Base-by-base conservation (phyloP, 2,888 invertebrate species). In the Brassicogethes aeneus region DNA sequence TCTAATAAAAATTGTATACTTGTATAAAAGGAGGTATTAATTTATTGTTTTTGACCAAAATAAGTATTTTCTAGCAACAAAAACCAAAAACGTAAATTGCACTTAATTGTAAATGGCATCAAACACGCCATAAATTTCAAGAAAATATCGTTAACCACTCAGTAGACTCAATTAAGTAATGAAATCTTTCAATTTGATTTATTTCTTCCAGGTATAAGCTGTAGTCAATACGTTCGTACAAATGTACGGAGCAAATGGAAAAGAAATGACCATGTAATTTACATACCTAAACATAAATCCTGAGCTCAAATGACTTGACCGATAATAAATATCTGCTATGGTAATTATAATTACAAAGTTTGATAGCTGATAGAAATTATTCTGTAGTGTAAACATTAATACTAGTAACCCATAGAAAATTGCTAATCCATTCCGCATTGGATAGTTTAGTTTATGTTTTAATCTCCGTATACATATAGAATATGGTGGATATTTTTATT, bases 321-420 rank as follows among this genome's bases (percentile, higher is more conserved):
- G 23, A 23, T 23, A 23, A 23, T 23, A 23, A 23, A 23, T 23
- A 7, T 7, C 10, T 7, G 5, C 23, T 7, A 3, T 13, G 17
- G 14, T 37, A 37, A 40, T 43, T 35, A 41, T 43, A 41, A 44
- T 44, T 41, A 36, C 36, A 35, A 34, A 42, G 35, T 34, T 16
- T 42, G 37, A 37, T 40, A 38, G 42, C 38, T 37, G 39, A 45
- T 42, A 39, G 37, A 36, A 17, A 34, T 37, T 31, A 7, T 7
- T 23, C 23, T 10, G 23, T 5, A 23, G 10, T 23, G 23, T 23
- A 23, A 23, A 23, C 23, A 23, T 23, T 7, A 23, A 23, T 23
- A 10, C 23, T 23, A 5, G 23, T 10, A 7, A 10, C 23, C 23
- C 10, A 23, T 10, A 7, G 23, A 7, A 10, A 23, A 23, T 10